Evolutionary conservation across 1,140 invertebrate genomes (phyloP).

Genomic region (Protaetia brevitarsis): DNA sequence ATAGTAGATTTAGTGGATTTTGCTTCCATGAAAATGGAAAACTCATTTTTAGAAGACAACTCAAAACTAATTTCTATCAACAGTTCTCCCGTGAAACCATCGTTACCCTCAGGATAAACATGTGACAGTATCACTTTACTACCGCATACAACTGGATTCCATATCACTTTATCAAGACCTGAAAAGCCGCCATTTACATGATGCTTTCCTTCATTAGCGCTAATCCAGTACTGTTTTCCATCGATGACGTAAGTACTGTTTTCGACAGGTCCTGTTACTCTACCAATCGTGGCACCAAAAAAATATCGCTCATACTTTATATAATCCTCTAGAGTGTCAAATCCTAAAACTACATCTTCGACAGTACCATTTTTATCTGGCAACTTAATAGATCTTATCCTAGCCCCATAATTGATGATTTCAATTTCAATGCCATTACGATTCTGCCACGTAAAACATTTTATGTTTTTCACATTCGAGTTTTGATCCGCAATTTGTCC

Average conservation of each 20-base stretch:
- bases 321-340: constrained; percentile 65
- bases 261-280: constrained; percentile 67
- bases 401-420: constrained; percentile 67
- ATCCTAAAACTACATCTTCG: constrained; percentile 68
- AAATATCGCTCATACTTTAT: constrained; percentile 53
- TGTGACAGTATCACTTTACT: constrained; percentile 54
- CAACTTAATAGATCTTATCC: constrained; percentile 61
- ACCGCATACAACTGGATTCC: constrained; percentile 46
- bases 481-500: constrained; percentile 31
- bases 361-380: constrained; percentile 63
- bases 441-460: constrained; percentile 56
- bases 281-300: constrained; percentile 70
- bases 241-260: constrained; percentile 61
- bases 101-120: constrained; percentile 55
- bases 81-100: constrained; percentile 59
- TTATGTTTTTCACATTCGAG: constrained; percentile 35
- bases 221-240: constrained; percentile 57
- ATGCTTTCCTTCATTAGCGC: constrained; percentile 55
- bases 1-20: constrained; percentile 57
- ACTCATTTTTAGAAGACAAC: constrained; percentile 58
- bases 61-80: constrained; percentile 56
- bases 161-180: constrained; percentile 65
- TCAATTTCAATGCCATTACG: constrained; percentile 55
- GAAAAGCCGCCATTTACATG: constrained; percentile 59
- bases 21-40: constrained; percentile 60